These are phyloP conservation scores for Gymnothorax reevesii DNA, from an alignment of 2,797 vertebrate species.

Conservation along the genomic window DNA sequence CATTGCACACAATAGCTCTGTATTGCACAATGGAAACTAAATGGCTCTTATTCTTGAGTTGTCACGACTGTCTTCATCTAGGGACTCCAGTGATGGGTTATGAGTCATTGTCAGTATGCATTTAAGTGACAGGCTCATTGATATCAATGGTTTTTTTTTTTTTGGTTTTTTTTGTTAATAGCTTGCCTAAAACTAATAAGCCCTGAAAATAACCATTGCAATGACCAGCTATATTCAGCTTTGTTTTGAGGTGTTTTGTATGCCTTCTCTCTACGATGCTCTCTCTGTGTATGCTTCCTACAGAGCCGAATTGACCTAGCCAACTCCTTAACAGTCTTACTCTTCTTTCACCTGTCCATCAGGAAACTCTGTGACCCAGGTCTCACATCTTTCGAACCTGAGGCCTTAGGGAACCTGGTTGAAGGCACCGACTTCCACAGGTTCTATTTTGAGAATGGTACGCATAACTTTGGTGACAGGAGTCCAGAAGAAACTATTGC, in stretches of 20 bases:
- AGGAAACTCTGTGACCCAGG: conserved; percentile 97
- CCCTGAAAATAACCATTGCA: background rate
- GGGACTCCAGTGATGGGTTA: too few species aligned
- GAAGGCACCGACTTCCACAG: conserved; percentile 97
- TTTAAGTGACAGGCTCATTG: background rate
- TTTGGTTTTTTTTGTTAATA: background rate
- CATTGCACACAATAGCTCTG: too few species aligned
- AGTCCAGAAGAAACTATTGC: background rate
- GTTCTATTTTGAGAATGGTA: conserved; percentile 98
- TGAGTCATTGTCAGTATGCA: background rate
- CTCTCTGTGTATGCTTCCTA: background rate
- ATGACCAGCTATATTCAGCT: background rate
- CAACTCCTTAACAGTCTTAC: background rate
- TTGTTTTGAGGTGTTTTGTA: background rate
- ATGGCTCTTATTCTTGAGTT: too few species aligned
- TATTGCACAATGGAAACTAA: too few species aligned
- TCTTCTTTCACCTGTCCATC: conserved; percentile 21
- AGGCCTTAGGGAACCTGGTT: conserved; percentile 94
- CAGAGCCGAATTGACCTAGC: background rate
- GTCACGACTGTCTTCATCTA: too few species aligned
- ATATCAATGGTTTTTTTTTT: background rate
- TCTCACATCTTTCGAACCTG: conserved; percentile 94
- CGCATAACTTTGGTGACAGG: background rate
- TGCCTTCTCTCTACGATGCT: background rate
- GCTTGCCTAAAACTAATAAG: background rate